Evolutionary conservation across 2,113 vertebrate genomes (phyloP).

Genomic region (Pituophis catenifer): DNA sequence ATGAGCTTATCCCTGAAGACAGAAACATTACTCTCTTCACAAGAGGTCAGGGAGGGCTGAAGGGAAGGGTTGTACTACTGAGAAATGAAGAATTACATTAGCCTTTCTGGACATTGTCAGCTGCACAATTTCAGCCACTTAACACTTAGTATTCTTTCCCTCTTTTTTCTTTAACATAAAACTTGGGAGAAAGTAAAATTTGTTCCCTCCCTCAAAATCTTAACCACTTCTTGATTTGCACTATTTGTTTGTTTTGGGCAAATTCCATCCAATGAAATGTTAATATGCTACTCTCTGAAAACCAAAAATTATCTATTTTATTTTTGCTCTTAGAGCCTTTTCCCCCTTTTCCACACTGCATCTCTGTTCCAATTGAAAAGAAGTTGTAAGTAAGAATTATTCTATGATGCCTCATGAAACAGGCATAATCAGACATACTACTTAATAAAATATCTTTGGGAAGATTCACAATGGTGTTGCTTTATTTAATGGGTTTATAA

Average conservation of each 20-base stretch:
- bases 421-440: background rate
- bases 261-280: background rate
- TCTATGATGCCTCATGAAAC: background rate
- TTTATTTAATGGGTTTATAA: background rate
- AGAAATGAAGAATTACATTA: slow-evolving; percentile 1
- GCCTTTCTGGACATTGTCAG: background rate
- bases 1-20: slow-evolving; percentile 23
- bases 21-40: background rate
- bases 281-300: background rate
- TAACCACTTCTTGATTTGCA: background rate
- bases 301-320: background rate
- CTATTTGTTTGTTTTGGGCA: background rate
- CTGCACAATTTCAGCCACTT: background rate
- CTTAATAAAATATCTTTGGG: background rate
- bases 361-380: background rate
- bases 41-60: background rate
- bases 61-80: background rate
- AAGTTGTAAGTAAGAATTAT: background rate
- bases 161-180: background rate
- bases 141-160: background rate
- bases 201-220: background rate
- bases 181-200: background rate
- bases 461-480: background rate
- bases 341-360: background rate
- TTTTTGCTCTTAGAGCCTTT: background rate